A percentile compares a stretch with the other conserved stretches of the same genome.
Evolutionary conservation across 2,113 vertebrate genomes (phyloP).

Genomic region (western clawed frog (Xenopus tropicalis)): UCB_Xtro_10.0 CM004446.2:125159501-125160000

Average conservation of each 20-base stretch:
- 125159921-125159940: slow-evolving; percentile 14
- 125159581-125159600: slow-evolving; percentile 77
- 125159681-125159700: slow-evolving; percentile 75
- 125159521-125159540: slow-evolving; percentile 80
- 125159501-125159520: slow-evolving; percentile 86
- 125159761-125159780: slow-evolving; percentile 48
- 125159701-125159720: slow-evolving; percentile 99
- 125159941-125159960: slow-evolving; percentile 51
- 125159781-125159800: slow-evolving; percentile 48
- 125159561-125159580: slow-evolving; percentile 79
- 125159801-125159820: slow-evolving; percentile 47
- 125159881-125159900: slow-evolving; percentile 34
- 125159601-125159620: slow-evolving; percentile 65
- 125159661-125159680: slow-evolving; percentile 62
- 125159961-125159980: slow-evolving; percentile 71
- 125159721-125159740: slow-evolving; percentile 77
- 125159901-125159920: slow-evolving; percentile 19
- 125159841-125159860: slow-evolving; percentile 42
- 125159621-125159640: slow-evolving; percentile 76
- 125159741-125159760: slow-evolving; percentile 62
- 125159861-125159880: slow-evolving; percentile 24
- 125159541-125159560: slow-evolving; percentile 90
- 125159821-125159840: slow-evolving; percentile 61
- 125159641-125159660: slow-evolving; percentile 71
- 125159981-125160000: slow-evolving; percentile 71